Evolutionary conservation across 2,797 vertebrate genomes (phyloP).

Genomic region (Hyperoplus lanceolatus): DNA sequence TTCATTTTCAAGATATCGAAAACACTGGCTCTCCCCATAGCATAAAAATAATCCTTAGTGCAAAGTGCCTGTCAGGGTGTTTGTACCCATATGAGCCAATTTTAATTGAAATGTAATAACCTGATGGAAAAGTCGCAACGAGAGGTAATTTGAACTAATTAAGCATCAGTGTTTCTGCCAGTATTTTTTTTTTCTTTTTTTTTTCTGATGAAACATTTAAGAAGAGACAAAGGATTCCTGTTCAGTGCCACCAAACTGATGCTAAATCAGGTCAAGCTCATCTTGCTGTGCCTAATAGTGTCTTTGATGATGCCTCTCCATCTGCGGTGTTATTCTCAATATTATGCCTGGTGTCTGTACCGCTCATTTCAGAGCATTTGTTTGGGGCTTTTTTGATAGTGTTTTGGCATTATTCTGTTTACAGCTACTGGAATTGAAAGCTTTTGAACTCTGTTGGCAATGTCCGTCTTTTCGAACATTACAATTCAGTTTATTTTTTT

Average conservation of each 20-base stretch:
- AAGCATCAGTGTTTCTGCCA: slow-evolving; percentile 43
- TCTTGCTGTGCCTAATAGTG: slow-evolving; percentile 52
- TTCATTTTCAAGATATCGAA: slow-evolving; percentile 15
- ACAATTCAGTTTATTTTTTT: slow-evolving; percentile 6
- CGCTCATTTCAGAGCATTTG: slow-evolving; percentile 57
- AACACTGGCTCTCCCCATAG: slow-evolving; percentile 35
- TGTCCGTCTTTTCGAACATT: slow-evolving; percentile 52
- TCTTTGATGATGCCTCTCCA: slow-evolving; percentile 61
- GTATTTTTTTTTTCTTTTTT: slow-evolving; percentile 2
- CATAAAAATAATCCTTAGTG: slow-evolving; percentile 50
- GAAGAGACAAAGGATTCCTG: slow-evolving; percentile 17
- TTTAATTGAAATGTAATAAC: slow-evolving; percentile 37
- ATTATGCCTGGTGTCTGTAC: slow-evolving; percentile 73
- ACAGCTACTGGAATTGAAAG: slow-evolving; percentile 43
- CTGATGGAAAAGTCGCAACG: slow-evolving; percentile 47
- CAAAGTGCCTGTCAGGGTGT: slow-evolving; percentile 80
- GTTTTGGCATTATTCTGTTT: slow-evolving; percentile 62
- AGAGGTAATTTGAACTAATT: slow-evolving; percentile 62
- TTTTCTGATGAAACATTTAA: slow-evolving; percentile 44
- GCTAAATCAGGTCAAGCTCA: slow-evolving; percentile 62
- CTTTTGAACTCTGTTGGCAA: slow-evolving; percentile 41
- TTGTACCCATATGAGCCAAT: slow-evolving; percentile 59
- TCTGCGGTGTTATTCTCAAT: slow-evolving; percentile 63
- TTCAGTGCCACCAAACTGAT: slow-evolving; percentile 37
- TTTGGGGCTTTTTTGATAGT: slow-evolving; percentile 64